Base-by-base conservation (phyloP, 2,113 vertebrate species). In the Rhineura floridana region DNA sequence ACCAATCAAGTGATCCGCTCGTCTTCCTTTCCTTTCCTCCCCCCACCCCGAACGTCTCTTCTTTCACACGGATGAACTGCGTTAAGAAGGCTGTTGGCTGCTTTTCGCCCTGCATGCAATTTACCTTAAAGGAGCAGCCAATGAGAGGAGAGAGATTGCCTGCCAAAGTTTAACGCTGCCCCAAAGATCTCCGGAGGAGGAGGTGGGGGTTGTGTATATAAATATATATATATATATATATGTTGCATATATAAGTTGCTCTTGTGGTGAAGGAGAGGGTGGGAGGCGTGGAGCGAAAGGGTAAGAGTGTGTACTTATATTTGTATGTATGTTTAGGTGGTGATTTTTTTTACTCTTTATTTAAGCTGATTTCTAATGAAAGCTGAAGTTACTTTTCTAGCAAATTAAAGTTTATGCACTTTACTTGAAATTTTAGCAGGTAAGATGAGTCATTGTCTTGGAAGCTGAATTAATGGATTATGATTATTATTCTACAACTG, bases 401-500 rank as follows among this genome's bases (percentile, higher is more conserved):
- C n/a, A 15, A 62, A 81, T 1, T 36, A 48, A n/a, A 15, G 30
- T 73, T 63, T 72, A 13, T 62, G 65, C 69, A 10, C 46, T 72
- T 77, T 28, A 21, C 10, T 89, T 19, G 62, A 76, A 59, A 36
- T 65, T 78, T 55, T 6, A 4, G 83, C 92, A 92, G 93, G 93
- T 95, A 83, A 89, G 84, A 48, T 0, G 87, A 30, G 12, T 28
- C 44, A 8, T 9, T 23, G 70, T n/a, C 33, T 44, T 59, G 36
- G 42, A 3, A 11, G 23, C 39, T 65, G 80, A n/a, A 3, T 52
- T 73, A 50, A 52, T 83, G 15, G n/a, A 79, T 15, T 19, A 36
- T 36, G n/a, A 21, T 36, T 55, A 79, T n/a, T 46, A 36, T 70
- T 12, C 69, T n/a, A 33, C 15, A 17, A 33, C 6, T 19, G 15